Percentiles rank a stretch among this genome's conserved stretches.
Evolutionary conservation across 2,113 vertebrate species (phyloP).

Genomic region (Oryzias curvinotus): DNA sequence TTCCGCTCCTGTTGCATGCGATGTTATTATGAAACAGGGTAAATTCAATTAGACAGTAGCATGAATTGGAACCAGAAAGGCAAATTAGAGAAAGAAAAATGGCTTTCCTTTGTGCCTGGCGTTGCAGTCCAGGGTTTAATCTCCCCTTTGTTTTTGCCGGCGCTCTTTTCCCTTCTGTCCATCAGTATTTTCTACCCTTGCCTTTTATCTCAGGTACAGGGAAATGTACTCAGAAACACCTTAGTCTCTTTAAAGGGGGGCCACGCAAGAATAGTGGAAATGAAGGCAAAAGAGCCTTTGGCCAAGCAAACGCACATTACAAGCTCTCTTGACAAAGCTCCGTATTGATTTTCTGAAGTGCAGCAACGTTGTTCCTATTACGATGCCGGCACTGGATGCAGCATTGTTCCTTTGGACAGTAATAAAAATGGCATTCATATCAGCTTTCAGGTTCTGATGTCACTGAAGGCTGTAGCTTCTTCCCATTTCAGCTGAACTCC

Average conservation of each 20-base stretch:
- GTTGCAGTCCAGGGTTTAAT: constrained; percentile 59
- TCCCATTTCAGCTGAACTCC: constrained; percentile 9
- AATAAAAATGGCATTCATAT: constrained; percentile 24
- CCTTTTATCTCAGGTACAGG: constrained; percentile 53
- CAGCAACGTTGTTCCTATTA: constrained; percentile 25
- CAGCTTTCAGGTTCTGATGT: constrained; percentile 29
- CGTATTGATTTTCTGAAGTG: constrained; percentile 34
- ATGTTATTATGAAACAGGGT: constrained; percentile 51
- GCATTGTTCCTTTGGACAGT: constrained; percentile 27
- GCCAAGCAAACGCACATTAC: constrained; percentile 12
- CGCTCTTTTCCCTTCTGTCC: constrained; percentile 48
- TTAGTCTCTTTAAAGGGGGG: constrained; percentile 9
- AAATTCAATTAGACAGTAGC: constrained; percentile 60
- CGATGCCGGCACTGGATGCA: constrained; percentile 3
- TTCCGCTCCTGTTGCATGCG: constrained; percentile 15
- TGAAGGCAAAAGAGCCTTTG: constrained; percentile 7
- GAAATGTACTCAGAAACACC: constrained; percentile 36
- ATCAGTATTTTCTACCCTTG: constrained; percentile 27
- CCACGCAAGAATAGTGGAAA: neutral
- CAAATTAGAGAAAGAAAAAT: constrained; percentile 11
- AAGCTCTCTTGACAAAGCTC: constrained; percentile 22
- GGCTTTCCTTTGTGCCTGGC: constrained; percentile 24
- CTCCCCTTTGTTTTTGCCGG: constrained; percentile 59
- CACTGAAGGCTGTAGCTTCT: constrained; percentile 18
- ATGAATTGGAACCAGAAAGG: constrained; percentile 29